Conservation (phyloP, 2,113 vertebrate genomes). For the Acrocephalus arundinaceus region DNA sequence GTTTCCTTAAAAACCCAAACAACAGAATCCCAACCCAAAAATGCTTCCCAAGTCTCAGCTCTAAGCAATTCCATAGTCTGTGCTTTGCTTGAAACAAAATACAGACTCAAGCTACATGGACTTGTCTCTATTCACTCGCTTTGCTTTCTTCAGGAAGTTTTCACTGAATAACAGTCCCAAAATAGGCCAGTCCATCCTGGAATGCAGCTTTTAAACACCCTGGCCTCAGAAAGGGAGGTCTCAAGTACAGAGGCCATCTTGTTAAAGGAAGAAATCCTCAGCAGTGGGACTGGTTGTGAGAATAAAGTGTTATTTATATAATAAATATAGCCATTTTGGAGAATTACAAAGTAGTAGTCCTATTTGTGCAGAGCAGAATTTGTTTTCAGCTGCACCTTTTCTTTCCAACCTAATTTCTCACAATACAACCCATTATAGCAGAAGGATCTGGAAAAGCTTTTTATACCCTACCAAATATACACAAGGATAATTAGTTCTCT, state of each 20-base stretch:
- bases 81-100: not conserved
- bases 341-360: not conserved
- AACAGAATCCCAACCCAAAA: not conserved
- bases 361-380: slow-evolving; percentile 14
- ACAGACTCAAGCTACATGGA: not conserved
- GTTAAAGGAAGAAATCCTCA: not conserved
- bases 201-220: slow-evolving; percentile 50
- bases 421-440: slow-evolving; percentile 9
- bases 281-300: not conserved
- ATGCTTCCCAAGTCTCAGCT: not conserved
- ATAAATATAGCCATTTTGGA: not conserved
- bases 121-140: not conserved
- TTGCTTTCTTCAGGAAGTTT: slow-evolving; percentile 32
- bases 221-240: slow-evolving; percentile 18
- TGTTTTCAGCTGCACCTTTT: slow-evolving; percentile 36
- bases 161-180: slow-evolving; percentile 53
- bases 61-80: not conserved
- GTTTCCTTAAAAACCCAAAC: not conserved
- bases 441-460: slow-evolving; percentile 39
- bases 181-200: slow-evolving; percentile 59
- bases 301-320: slow-evolving; percentile 23
- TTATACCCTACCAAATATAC: slow-evolving; percentile 32
- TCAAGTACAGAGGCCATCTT: slow-evolving; percentile 30
- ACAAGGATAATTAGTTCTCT: slow-evolving; percentile 43
- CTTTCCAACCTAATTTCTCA: slow-evolving; percentile 29